Percentiles rank a stretch among this genome's conserved stretches.
Conservation (phyloP, 2,797 vertebrate genomes). For the Sternarchorhynchus goeldii region DNA sequence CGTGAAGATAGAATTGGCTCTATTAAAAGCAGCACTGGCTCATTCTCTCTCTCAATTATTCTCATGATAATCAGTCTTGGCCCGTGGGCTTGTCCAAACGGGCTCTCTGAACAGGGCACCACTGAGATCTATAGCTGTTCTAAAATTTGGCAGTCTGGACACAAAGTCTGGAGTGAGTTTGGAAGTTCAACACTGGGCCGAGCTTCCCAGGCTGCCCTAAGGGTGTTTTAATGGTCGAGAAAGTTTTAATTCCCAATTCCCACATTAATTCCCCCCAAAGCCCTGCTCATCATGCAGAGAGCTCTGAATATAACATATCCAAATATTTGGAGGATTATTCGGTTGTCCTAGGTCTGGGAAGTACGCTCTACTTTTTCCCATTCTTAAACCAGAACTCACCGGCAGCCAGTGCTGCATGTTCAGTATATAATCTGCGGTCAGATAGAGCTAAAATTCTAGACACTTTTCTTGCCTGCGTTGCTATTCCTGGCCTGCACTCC, state of each 20-base stretch:
- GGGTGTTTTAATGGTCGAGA: conserved; percentile 15
- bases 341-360: background rate
- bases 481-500: conserved; percentile 44
- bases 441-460: conserved; percentile 39
- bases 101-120: conserved; percentile 39
- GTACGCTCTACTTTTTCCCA: conserved; percentile 8
- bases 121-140: conserved; percentile 38
- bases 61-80: conserved; percentile 65
- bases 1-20: conserved; percentile 68
- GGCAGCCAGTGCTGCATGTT: background rate
- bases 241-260: conserved; percentile 31
- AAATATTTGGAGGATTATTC: conserved; percentile 42
- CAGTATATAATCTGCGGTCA: conserved; percentile 29
- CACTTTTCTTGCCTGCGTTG: conserved; percentile 32
- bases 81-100: conserved; percentile 51
- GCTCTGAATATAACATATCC: conserved; percentile 28
- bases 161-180: conserved; percentile 43
- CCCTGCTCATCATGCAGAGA: conserved; percentile 14
- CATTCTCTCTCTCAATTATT: conserved; percentile 70
- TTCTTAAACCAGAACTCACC: background rate
- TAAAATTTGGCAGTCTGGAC: conserved; percentile 45
- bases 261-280: conserved; percentile 32
- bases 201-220: conserved; percentile 9
- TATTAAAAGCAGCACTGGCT: conserved; percentile 76
- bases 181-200: conserved; percentile 13